Percentiles rank a stretch among this genome's conserved stretches.
These are phyloP conservation scores for Colius striatus DNA, from an alignment of 2,113 vertebrate species.

Conservation along the genomic window DNA sequence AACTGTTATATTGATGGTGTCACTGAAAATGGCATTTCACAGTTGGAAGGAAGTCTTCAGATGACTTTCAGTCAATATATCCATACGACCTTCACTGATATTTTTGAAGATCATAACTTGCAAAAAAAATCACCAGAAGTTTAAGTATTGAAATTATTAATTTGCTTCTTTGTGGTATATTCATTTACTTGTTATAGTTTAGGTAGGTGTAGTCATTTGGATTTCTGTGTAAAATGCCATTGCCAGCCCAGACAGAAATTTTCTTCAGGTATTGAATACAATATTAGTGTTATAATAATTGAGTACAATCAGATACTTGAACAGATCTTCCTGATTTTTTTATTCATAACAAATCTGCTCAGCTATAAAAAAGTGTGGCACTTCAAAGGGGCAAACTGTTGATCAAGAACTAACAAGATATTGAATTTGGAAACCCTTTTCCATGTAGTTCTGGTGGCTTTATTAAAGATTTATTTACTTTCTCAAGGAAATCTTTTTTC, in stretches of 20 bases:
- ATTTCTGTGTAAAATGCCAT: neutral
- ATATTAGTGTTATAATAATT: neutral
- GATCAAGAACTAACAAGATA: neutral
- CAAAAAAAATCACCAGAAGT: neutral
- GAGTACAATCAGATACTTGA: neutral
- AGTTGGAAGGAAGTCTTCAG: neutral
- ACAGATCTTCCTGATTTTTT: neutral
- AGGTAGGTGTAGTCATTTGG: neutral
- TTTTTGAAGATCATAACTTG: neutral
- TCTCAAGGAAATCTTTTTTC: neutral
- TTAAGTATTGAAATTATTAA: neutral
- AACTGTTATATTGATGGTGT: neutral
- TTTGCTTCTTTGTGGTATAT: neutral
- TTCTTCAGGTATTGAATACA: neutral
- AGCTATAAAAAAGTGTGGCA: neutral
- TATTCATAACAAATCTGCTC: neutral
- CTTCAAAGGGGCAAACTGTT: neutral
- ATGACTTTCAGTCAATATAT: neutral
- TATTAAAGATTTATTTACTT: neutral
- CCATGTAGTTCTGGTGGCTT: neutral
- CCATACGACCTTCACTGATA: neutral
- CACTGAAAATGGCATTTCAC: slow-evolving; percentile 16
- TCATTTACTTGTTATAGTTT: neutral
- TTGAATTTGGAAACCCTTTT: neutral
- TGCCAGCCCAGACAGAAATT: neutral